Evolutionary conservation across 2,888 invertebrate species (phyloP), one percentile per base, ranked within the genome.

Genomic region (Lepas anatifera): DNA sequence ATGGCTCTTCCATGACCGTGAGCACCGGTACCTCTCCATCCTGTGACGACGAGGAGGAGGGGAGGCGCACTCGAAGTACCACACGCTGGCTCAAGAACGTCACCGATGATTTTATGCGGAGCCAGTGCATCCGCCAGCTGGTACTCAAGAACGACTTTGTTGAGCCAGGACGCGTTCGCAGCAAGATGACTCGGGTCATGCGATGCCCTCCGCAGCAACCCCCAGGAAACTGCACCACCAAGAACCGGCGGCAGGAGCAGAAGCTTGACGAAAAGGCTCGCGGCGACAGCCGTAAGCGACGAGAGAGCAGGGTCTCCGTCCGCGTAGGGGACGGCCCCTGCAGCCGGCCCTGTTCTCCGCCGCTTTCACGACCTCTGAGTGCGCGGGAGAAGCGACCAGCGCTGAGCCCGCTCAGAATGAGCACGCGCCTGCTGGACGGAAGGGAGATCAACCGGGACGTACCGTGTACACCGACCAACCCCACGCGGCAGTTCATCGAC

Each of bases 111-210:
- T 58, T 58, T 22, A 16, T 58, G 32, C 58, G 58, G 32, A 58
- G 3, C 16, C 58, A 22, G 35, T 2, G 32, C 35, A 8, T 58
- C 18, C 58, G 58, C 58, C 32, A 58, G 58, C 58, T 58, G 58
- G 35, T 35, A 35, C 18, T 58, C 18, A 35, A 35, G 22, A 58
- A 35, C 58, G 35, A 35, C 58, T 2, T 32, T 7, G 35, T 58
- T 18, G 58, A 58, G 58, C 58, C 58, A 35, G 58, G 58, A 32
- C 35, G 58, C 18, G 58, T 58, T 32, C 58, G 58, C 58, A 35
- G 58, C 32, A 32, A 58, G 58, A 35, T 58, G 58, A 58, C 58
- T 18, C 58, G 58, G 8, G 58, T 58, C 16, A 7, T 58, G 32
- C 58, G 32, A 8, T 58, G 58, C 8, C 58, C 58, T 29, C 58